Evolutionary conservation across 1,140 invertebrate species (phyloP).

Genomic region (Drosophila funebris): DNA sequence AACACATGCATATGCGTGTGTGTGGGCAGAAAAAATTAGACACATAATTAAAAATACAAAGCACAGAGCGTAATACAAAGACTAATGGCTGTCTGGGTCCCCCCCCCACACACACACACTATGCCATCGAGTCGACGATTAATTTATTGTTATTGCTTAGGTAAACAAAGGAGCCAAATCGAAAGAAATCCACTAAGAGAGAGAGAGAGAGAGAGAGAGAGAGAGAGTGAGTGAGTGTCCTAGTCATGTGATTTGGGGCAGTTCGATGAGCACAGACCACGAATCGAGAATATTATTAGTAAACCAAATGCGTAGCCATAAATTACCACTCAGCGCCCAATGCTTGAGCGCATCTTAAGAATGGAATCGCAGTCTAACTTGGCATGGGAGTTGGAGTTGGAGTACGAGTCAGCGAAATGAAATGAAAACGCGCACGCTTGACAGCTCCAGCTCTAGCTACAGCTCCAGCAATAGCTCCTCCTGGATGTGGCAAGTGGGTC

Average conservation of each 20-base stretch:
- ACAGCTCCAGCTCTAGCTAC: slow-evolving; percentile 11
- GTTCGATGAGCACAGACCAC: slow-evolving; percentile 18
- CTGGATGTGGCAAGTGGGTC: slow-evolving; percentile 1
- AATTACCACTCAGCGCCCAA: slow-evolving; percentile 71
- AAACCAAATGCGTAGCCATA: slow-evolving; percentile 80
- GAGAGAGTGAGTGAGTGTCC: neutral
- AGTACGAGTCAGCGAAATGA: slow-evolving; percentile 46
- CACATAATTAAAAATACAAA: slow-evolving; percentile 81
- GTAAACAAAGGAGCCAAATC: slow-evolving; percentile 71
- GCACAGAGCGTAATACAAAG: slow-evolving; percentile 54
- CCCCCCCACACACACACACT: too few relatives aligned
- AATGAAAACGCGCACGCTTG: slow-evolving; percentile 62
- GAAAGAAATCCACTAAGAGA: slow-evolving; percentile 32
- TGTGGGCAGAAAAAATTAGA: slow-evolving; percentile 54
- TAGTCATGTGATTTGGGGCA: too few relatives aligned
- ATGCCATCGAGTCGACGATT: slow-evolving; percentile 48
- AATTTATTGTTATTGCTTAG: slow-evolving; percentile 82
- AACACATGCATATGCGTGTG: slow-evolving; percentile 19
- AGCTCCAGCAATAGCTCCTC: neutral
- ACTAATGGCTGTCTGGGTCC: slow-evolving; percentile 61
- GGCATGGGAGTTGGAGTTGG: slow-evolving; percentile 16
- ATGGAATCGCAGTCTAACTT: slow-evolving; percentile 25
- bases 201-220: neutral
- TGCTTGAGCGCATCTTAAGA: slow-evolving; percentile 65
- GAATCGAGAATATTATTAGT: slow-evolving; percentile 63